Conservation (phyloP, 2,797 vertebrate genomes). For the Cygnus olor region DNA sequence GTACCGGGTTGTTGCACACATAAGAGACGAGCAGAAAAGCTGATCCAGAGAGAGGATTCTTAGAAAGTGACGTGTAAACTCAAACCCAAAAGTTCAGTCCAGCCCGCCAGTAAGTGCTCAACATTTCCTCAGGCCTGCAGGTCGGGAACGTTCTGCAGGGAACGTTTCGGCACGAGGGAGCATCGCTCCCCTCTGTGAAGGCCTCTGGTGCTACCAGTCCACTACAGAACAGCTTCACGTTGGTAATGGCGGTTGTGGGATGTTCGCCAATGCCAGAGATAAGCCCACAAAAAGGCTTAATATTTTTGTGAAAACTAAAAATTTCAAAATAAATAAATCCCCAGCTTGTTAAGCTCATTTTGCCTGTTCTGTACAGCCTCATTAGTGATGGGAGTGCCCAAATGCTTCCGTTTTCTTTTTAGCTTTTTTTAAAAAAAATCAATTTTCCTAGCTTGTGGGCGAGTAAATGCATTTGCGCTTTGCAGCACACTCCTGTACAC, state of each 20-base stretch:
- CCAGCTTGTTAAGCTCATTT: not conserved
- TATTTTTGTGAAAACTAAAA: not conserved
- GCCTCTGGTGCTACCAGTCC: not conserved
- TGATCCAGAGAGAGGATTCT: not conserved
- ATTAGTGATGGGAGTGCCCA: rapidly evolving
- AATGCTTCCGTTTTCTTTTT: rapidly evolving
- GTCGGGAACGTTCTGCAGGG: not conserved
- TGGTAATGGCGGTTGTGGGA: rapidly evolving
- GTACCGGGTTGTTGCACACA: constrained; percentile 35
- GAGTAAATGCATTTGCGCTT: not conserved
- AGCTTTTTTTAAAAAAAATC: not conserved
- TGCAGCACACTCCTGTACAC: not conserved
- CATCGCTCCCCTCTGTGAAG: not conserved
- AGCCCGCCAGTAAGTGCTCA: rapidly evolving
- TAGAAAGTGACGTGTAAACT: not conserved
- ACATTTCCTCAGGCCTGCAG: not conserved
- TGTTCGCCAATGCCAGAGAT: not conserved
- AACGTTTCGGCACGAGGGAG: rapidly evolving
- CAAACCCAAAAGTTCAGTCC: not conserved
- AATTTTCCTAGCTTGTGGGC: not conserved
- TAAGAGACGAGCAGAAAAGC: not conserved
- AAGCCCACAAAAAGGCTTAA: not conserved
- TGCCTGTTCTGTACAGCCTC: not conserved
- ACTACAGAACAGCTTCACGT: rapidly evolving
- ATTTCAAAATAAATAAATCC: not conserved